Conservation (phyloP, 92 coral and sea anemone species). For the Chrysogorgia sp. region DNA sequence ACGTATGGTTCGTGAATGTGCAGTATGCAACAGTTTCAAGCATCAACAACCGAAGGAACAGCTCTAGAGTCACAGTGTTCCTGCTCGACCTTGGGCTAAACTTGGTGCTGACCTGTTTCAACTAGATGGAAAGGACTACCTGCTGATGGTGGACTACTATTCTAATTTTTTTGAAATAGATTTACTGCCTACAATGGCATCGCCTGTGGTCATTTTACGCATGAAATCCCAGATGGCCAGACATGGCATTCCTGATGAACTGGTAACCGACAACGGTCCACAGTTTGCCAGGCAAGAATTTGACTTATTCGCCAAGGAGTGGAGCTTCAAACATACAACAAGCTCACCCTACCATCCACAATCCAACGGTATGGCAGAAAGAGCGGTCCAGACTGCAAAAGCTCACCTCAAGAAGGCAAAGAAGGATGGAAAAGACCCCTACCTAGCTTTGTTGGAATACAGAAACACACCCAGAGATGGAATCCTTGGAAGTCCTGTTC, state of each 20-base stretch:
- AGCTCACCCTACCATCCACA: constrained; percentile 3
- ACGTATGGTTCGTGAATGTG: constrained; percentile 22
- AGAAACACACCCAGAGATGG: constrained; percentile 18
- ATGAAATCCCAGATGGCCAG: constrained; percentile 9
- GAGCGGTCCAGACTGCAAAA: constrained; percentile 24
- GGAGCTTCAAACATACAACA: not conserved
- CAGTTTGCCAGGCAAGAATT: constrained; percentile 4
- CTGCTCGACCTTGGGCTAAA: constrained; percentile 24
- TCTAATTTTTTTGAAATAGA: too few species aligned
- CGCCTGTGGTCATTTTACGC: not conserved
- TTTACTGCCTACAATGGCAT: too few species aligned
- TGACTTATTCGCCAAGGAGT: not conserved
- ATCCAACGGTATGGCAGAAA: not conserved
- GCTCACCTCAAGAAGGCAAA: constrained; percentile 1
- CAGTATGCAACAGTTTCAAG: constrained; percentile 43
- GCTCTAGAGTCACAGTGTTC: constrained; percentile 10
- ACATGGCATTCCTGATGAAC: not conserved
- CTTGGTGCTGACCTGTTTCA: too few species aligned
- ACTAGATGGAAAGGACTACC: too few species aligned
- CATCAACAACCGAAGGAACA: constrained; percentile 35
- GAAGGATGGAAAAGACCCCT: not conserved
- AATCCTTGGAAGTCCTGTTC: constrained; percentile 11
- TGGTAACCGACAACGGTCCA: constrained; percentile 1
- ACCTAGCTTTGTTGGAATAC: not conserved
- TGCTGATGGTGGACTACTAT: too few species aligned